Conservation (phyloP, 2,888 invertebrate genomes). For the Rhimphoctona megacephalus region DNA sequence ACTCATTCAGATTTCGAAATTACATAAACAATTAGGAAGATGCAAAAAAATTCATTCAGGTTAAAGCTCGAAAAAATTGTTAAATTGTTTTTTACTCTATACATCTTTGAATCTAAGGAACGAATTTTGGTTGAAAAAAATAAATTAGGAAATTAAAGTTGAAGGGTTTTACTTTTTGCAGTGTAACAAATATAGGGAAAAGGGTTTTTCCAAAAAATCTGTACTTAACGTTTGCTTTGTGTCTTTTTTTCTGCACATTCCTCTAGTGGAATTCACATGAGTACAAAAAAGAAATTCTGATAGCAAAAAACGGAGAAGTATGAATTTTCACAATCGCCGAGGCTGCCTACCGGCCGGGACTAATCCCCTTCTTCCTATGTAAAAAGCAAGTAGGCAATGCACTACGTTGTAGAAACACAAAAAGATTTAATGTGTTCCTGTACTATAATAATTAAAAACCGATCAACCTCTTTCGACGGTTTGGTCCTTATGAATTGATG, state of each 20-base stretch:
- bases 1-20: no score
- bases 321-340: not conserved
- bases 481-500: not conserved
- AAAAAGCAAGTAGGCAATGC: not conserved
- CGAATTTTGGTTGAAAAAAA: not conserved
- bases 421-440: not conserved
- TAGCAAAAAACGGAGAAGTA: not conserved
- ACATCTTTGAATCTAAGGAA: no score
- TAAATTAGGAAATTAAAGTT: not conserved
- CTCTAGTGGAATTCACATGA: not conserved
- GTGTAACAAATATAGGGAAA: not conserved
- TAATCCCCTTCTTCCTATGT: not conserved
- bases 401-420: not conserved
- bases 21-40: no score
- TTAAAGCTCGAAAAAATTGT: no score
- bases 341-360: no score
- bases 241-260: not conserved
- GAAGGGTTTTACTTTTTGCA: not conserved
- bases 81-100: no score
- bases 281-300: not conserved
- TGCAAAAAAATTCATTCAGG: no score
- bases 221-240: not conserved
- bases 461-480: not conserved
- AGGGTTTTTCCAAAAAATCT: not conserved
- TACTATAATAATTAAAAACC: slow-evolving; percentile 5